Evolutionary conservation across 2,888 invertebrate genomes (phyloP).

Genomic region (Eristalis pertinax): DNA sequence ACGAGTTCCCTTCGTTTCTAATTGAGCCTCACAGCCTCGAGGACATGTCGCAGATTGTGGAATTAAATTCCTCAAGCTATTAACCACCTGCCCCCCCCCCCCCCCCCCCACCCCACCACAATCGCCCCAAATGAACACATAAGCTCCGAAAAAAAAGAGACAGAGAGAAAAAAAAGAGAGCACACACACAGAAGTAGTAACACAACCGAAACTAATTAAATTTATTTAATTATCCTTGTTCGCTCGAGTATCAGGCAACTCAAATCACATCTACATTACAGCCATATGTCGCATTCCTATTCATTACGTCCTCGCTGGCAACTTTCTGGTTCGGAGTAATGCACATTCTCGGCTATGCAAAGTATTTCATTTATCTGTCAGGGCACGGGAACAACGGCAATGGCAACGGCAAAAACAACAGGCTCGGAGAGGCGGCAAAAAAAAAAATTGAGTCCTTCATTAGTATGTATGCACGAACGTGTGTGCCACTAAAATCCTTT

Average conservation of each 20-base stretch:
- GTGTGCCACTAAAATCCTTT: constrained; percentile 28
- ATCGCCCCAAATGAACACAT: not conserved
- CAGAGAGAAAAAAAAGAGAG: not conserved
- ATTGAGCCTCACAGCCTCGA: not conserved
- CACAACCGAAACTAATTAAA: constrained; percentile 43
- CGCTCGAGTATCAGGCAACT: constrained; percentile 3
- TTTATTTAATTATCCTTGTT: constrained; percentile 52
- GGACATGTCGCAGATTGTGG: not conserved
- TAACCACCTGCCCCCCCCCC: not conserved
- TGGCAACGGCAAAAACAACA: not conserved
- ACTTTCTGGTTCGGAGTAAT: constrained; percentile 8
- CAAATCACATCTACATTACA: constrained; percentile 44
- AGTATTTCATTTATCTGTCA: constrained; percentile 30
- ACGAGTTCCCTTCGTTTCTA: not conserved
- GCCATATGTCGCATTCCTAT: constrained; percentile 43
- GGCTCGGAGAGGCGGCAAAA: not conserved
- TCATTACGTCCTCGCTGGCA: constrained; percentile 8
- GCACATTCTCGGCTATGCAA: constrained; percentile 37
- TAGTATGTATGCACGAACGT: constrained; percentile 2
- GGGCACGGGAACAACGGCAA: not conserved
- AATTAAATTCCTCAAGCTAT: not conserved
- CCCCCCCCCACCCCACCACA: not conserved
- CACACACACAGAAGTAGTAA: not conserved
- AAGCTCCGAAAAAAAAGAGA: not conserved
- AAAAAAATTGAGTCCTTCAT: constrained; percentile 22